Conservation (phyloP, 2,113 vertebrate species). For the Colinus virginianus region DNA sequence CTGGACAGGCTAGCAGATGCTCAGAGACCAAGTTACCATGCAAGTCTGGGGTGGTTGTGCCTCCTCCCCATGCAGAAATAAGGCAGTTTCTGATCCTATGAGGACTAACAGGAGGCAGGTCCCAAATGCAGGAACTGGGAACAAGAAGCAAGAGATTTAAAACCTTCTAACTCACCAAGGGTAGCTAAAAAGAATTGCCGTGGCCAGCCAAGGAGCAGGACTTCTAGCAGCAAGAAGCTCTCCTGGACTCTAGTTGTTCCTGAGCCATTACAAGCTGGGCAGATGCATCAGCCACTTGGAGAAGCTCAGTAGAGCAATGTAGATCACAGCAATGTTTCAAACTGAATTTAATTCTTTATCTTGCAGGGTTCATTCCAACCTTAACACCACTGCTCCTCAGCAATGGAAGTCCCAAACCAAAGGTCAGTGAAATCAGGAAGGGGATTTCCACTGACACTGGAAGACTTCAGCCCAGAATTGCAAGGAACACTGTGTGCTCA, state of each 20-base stretch:
- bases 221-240: neutral
- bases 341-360: neutral
- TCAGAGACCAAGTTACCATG: neutral
- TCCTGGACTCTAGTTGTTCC: neutral
- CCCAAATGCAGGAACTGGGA: neutral
- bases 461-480: neutral
- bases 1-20: neutral
- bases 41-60: neutral
- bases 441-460: neutral
- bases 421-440: neutral
- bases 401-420: neutral
- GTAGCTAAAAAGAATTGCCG: neutral
- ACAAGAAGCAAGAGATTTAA: neutral
- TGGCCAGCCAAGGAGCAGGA: neutral
- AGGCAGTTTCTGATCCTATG: neutral
- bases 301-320: neutral
- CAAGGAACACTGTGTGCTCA: neutral
- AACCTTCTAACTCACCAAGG: neutral
- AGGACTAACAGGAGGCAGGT: neutral
- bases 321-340: neutral
- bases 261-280: neutral
- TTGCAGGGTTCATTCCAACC: neutral
- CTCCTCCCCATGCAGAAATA: neutral
- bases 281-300: neutral
- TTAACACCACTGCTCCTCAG: rapidly evolving